These are phyloP conservation scores for Mylabris phalerata DNA, from an alignment of 1,140 invertebrate species.

Conservation along the genomic window DNA sequence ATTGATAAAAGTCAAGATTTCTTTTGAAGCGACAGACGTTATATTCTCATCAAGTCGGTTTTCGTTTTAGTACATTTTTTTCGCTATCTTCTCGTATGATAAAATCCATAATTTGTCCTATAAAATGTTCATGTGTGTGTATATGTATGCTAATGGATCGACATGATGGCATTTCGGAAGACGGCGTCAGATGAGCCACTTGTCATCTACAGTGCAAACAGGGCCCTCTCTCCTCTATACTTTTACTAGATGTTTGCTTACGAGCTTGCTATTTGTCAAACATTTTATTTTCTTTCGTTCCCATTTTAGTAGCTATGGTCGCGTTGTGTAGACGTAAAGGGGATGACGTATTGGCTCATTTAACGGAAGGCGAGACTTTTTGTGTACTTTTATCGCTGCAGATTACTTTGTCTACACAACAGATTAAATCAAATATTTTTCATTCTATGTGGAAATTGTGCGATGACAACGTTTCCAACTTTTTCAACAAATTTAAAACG, in stretches of 20 bases:
- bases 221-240: conserved; percentile 46
- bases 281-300: conserved; percentile 41
- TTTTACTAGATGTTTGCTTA: conserved; percentile 36
- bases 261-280: conserved; percentile 41
- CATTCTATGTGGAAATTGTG: conserved; percentile 20
- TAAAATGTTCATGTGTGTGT: conserved; percentile 9
- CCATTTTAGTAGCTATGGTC: conserved; percentile 21
- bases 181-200: conserved; percentile 28
- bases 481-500: too few species aligned
- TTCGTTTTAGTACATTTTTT: too few species aligned
- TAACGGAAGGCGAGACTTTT: conserved; percentile 37
- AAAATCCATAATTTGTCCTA: conserved; percentile 15
- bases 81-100: neutral
- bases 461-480: too few species aligned
- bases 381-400: conserved; percentile 41
- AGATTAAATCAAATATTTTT: conserved; percentile 43
- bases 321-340: conserved; percentile 2
- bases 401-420: conserved; percentile 42
- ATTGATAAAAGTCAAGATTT: too few species aligned
- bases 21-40: too few species aligned
- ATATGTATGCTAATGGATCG: conserved; percentile 25
- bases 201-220: conserved; percentile 36
- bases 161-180: conserved; percentile 8
- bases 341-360: conserved; percentile 42
- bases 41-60: too few species aligned